A percentile compares a stretch with the other conserved stretches of the same genome.
phyloP scores from a whole-genome alignment of 2,113 vertebrate genomes.

The Anoura caudifer region DNA sequence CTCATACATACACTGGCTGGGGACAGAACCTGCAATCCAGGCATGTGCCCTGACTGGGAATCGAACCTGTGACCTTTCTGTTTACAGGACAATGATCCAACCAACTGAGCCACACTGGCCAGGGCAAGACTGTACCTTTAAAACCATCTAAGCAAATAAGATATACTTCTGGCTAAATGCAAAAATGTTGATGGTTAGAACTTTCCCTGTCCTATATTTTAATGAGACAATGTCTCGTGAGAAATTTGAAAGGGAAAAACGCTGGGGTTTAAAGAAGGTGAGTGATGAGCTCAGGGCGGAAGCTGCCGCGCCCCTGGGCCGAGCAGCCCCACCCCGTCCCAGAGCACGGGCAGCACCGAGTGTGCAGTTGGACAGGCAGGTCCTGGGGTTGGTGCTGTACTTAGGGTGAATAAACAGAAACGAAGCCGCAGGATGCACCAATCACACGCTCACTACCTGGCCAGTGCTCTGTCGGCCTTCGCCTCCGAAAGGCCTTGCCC shows the following conservation, averaged over 20 bases:
- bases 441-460: no score
- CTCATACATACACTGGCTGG: no score
- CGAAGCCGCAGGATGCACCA: neutral
- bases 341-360: fast-evolving
- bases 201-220: neutral
- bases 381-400: neutral
- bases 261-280: neutral
- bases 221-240: neutral
- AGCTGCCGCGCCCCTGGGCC: fast-evolving
- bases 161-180: neutral
- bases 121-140: neutral
- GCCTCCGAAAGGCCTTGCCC: neutral
- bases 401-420: neutral
- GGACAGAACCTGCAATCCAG: no score
- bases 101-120: no score
- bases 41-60: no score
- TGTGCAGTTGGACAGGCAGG: fast-evolving
- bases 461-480: fast-evolving
- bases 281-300: fast-evolving
- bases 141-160: neutral
- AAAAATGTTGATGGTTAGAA: neutral
- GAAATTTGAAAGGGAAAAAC: neutral
- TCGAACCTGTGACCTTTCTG: no score
- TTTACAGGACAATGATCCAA: no score
- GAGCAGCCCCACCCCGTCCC: fast-evolving